Evolutionary conservation across 2,888 invertebrate genomes (phyloP), one percentile per base, ranked within the genome.

Genomic region (Euzophera pinguis): DNA sequence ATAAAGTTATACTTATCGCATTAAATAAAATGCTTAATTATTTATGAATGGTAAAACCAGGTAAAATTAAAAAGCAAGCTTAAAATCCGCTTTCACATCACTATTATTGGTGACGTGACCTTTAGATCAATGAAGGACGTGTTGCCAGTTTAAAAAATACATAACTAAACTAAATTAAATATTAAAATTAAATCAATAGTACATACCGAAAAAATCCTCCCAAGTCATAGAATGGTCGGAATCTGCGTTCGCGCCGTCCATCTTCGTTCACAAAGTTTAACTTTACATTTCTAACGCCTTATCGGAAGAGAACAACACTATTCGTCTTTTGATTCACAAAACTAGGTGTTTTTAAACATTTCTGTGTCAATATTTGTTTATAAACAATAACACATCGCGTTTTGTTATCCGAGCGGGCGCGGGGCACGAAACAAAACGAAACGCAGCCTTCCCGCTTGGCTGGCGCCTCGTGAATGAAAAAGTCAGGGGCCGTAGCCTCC

Each of bases 151-250:
- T 22, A 10, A 22, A 48, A 41, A 16, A 17, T 37, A 34, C n/a
- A n/a, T n/a, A n/a, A n/a, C n/a, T n/a, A 34, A 41, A 48, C 48
- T 37, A 37, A 12, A 17, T 35, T n/a, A 17, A 16, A 12, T 17
- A 6, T 12, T n/a, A 35, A 17, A 35, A 45, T 42, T 2, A 29
- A 3, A 3, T 10, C 16, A 37, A 54, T 4, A 50, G 55, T 60
- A 90, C 93, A 85, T 71, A 93, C 93, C 93, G 73, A 93, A 93
- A 90, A 93, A 93, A 73, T 93, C 93, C 81, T 93, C 93, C 94
- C 93, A 93, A 75, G 92, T 93, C 90, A 93, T 92, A 76, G 93
- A 93, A 71, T 92, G 92, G 81, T 93, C 93, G 67, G 93, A 93
- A 78, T 93, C 93, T 71, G 89, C 90, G 68, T 85, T 90, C 64